phyloP scores from a whole-genome alignment of 2,797 vertebrate genomes.

The Pseudochromis fuscus region DNA sequence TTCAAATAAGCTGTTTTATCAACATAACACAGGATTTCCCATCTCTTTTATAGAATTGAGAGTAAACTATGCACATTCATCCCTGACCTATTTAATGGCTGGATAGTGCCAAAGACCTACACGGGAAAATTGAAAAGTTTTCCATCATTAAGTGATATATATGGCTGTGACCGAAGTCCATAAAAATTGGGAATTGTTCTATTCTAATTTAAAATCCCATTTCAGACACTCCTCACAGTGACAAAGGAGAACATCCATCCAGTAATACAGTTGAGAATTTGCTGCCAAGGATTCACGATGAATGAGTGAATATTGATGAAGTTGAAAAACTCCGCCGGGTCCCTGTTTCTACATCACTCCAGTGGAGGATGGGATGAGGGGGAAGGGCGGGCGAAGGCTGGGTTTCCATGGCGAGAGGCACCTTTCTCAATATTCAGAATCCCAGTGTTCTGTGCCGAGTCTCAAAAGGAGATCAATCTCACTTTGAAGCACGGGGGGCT shows the following conservation, averaged over 20 bases:
- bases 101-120: slow-evolving; percentile 82
- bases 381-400: slow-evolving; percentile 54
- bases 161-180: slow-evolving; percentile 82
- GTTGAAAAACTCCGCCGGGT: slow-evolving; percentile 84
- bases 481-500: slow-evolving; percentile 87
- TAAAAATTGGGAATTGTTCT: slow-evolving; percentile 86
- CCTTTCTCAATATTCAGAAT: slow-evolving; percentile 89
- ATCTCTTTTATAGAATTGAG: slow-evolving; percentile 61
- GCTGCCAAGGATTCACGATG: slow-evolving; percentile 87
- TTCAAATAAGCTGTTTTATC: slow-evolving; percentile 74
- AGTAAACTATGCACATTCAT: slow-evolving; percentile 84
- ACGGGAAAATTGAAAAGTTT: slow-evolving; percentile 84
- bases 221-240: slow-evolving; percentile 78
- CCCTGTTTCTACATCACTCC: slow-evolving; percentile 73
- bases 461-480: slow-evolving; percentile 90
- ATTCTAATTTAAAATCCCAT: slow-evolving; percentile 87
- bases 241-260: slow-evolving; percentile 84
- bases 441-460: slow-evolving; percentile 83
- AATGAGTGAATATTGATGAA: slow-evolving; percentile 88
- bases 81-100: slow-evolving; percentile 87
- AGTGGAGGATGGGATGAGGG: slow-evolving; percentile 69
- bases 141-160: slow-evolving; percentile 85
- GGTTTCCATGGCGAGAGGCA: slow-evolving; percentile 82
- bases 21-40: slow-evolving; percentile 63
- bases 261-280: slow-evolving; percentile 84